Evolutionary conservation across 2,888 invertebrate genomes (phyloP).

Genomic region (Antheraea assamensis): DNA sequence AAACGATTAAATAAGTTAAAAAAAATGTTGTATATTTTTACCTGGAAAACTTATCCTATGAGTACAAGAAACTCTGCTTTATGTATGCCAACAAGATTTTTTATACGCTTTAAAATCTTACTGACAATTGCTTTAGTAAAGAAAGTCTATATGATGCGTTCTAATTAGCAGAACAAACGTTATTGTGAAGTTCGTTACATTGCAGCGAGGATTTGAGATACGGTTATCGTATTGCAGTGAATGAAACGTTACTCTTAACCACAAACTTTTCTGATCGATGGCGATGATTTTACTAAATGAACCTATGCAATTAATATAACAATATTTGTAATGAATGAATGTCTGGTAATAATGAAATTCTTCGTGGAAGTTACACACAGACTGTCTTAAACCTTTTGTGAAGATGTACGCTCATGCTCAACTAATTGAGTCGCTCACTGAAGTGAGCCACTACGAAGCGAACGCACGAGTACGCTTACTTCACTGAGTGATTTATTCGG

Average conservation of each 20-base stretch:
- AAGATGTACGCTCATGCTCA: background rate
- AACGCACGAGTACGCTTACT: background rate
- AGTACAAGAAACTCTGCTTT: background rate
- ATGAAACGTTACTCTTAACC: constrained; percentile 20
- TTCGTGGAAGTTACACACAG: background rate
- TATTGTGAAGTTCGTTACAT: background rate
- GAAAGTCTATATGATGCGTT: background rate
- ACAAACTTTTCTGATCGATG: background rate
- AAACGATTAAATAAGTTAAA: background rate
- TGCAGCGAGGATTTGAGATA: background rate
- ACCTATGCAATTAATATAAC: background rate
- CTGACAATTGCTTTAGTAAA: background rate
- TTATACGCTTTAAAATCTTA: background rate
- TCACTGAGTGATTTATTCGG: background rate
- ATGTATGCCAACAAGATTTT: background rate
- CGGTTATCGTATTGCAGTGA: background rate
- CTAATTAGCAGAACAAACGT: constrained; percentile 10
- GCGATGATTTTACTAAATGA: background rate
- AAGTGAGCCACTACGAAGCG: background rate
- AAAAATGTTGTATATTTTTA: background rate
- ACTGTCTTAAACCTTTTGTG: background rate
- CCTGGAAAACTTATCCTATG: background rate
- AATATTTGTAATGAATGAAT: background rate
- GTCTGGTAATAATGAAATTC: background rate
- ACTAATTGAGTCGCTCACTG: background rate